Evolutionary conservation across 2,113 vertebrate genomes (phyloP).

Genomic region (Mugil cephalus): DNA sequence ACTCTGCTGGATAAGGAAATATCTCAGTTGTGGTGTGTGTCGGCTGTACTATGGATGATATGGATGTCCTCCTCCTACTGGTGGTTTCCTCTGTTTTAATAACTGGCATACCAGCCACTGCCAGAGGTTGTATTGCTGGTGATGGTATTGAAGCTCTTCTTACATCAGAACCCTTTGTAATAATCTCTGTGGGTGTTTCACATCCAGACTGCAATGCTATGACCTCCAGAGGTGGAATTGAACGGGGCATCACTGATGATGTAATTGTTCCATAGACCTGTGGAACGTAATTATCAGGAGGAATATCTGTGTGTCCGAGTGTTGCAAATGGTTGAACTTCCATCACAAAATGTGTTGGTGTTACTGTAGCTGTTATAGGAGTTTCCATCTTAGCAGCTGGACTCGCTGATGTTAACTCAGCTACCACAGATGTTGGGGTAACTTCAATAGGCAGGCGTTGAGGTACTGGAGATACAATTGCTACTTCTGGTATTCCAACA

Average conservation of each 20-base stretch:
- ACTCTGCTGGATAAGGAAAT: conserved; percentile 53
- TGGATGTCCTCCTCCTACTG: conserved; percentile 64
- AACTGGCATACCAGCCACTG: conserved; percentile 49
- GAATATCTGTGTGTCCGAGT: conserved; percentile 40
- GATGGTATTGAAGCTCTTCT: conserved; percentile 42
- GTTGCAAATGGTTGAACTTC: conserved; percentile 43
- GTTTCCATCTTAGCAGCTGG: conserved; percentile 20
- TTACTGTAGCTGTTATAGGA: conserved; percentile 24
- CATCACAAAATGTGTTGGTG: conserved; percentile 24
- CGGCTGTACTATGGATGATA: conserved; percentile 65
- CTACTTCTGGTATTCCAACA: conserved; percentile 45
- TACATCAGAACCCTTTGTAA: conserved; percentile 29
- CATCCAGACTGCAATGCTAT: conserved; percentile 48
- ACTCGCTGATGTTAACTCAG: conserved; percentile 13
- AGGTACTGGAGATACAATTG: conserved; percentile 18
- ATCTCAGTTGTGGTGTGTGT: conserved; percentile 55
- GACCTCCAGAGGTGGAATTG: conserved; percentile 48
- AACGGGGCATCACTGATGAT: conserved; percentile 47
- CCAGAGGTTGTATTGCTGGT: conserved; percentile 43
- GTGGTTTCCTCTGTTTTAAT: conserved; percentile 63
- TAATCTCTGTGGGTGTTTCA: conserved; percentile 52
- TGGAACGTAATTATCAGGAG: conserved; percentile 19
- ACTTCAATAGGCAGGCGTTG: conserved; percentile 38
- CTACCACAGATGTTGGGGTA: conserved; percentile 10
- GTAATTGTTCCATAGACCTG: conserved; percentile 31